Base-by-base conservation (phyloP, 2,888 invertebrate species). In the Arctia plantaginis region DNA sequence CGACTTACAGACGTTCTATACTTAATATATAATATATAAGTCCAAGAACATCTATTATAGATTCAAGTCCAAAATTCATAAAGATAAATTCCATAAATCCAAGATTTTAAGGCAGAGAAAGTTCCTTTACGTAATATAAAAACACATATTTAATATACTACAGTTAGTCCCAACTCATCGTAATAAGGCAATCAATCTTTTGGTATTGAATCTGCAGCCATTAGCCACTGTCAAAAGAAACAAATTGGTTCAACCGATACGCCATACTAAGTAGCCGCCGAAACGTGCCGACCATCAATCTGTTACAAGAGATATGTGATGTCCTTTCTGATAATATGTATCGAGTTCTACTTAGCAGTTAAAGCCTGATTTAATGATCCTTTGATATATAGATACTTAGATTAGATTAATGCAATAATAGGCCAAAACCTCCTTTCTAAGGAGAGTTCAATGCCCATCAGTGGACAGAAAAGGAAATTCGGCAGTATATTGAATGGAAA, bases 231-330 rank as follows among this genome's bases (percentile, higher is more conserved):
- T 83, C 82, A 80, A 71, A 47, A 66, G 70, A 71, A 82, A 82
- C 82, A 85, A 85, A 86, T 86, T 87, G 85, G 77, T 77, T 68
- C 69, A 77, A 82, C 84, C 79, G 77, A 81, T 78, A 79, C 75
- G 71, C 75, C 51, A 55, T 55, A 55, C 51, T n/a, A n/a, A 79
- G 71, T 71, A 66, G 66, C 62, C 41, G 41, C 33, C 33, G 71
- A 30, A 59, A 71, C 47, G 66, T 73, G 68, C 33, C 65, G 35
- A 64, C 66, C 66, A 75, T 77, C 72, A 77, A 77, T 77, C 72
- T 77, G 69, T 70, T 55, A 66, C 62, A 27, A 62, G 59, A 71
- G 27, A 64, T 72, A 75, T 55, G 68, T 65, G 74, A 71, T 65
- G 62, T 41, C 30, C 35, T 67, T 67, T 41, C 67, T 71, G 39